These are phyloP conservation scores for Istiophorus platypterus DNA, from an alignment of 2,113 vertebrate genomes.

Conservation along the genomic window DNA sequence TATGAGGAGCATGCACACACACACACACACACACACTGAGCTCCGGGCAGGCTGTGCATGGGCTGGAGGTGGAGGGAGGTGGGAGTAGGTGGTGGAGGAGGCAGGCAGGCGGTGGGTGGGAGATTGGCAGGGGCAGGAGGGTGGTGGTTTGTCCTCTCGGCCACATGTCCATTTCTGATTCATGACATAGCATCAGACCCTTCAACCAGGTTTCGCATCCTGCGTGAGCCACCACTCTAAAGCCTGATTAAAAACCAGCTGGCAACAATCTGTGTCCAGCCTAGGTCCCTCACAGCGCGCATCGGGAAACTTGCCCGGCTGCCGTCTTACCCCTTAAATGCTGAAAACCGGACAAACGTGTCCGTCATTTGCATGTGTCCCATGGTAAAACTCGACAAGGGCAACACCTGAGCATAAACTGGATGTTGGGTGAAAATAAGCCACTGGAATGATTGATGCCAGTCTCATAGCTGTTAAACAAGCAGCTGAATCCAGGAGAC, in stretches of 20 bases:
- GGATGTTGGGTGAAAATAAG: not conserved
- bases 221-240: slow-evolving; percentile 44
- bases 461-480: too few relatives aligned
- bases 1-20: slow-evolving; percentile 81
- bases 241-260: slow-evolving; percentile 74
- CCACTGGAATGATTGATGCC: rapidly evolving
- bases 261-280: slow-evolving; percentile 60
- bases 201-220: slow-evolving; percentile 46
- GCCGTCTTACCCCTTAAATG: slow-evolving; percentile 49
- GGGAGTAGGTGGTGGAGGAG: slow-evolving; percentile 34
- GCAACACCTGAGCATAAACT: not conserved
- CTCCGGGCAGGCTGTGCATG: slow-evolving; percentile 80
- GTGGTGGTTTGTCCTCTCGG: slow-evolving; percentile 49
- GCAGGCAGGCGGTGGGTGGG: slow-evolving; percentile 28
- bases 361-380: not conserved
- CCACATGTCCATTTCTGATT: slow-evolving; percentile 84
- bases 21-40: slow-evolving; percentile 63
- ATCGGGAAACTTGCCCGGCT: slow-evolving; percentile 57
- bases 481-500: not conserved
- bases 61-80: slow-evolving; percentile 54
- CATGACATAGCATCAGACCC: slow-evolving; percentile 49
- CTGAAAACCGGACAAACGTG: slow-evolving; percentile 41
- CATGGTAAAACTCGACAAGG: not conserved
- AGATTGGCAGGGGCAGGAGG: not conserved
- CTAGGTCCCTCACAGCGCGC: slow-evolving; percentile 10